These are phyloP conservation scores for Idaea straminata DNA, from an alignment of 2,888 invertebrate genomes.

Conservation along the genomic window DNA sequence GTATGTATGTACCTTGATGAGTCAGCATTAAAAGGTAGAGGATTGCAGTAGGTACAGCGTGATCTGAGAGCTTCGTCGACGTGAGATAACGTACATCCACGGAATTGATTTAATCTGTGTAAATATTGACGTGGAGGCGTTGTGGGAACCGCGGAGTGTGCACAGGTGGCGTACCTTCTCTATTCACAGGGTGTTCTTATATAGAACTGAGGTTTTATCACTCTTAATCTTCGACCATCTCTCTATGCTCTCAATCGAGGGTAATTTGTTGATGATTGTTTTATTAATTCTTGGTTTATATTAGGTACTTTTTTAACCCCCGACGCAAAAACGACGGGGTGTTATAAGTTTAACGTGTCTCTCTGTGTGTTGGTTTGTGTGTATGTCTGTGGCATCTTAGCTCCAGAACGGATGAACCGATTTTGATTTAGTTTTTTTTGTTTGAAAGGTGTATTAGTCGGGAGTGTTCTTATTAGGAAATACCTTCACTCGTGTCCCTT, in stretches of 20 bases:
- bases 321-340: no score
- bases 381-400: no score
- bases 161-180: slow-evolving; percentile 65
- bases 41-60: slow-evolving; percentile 3
- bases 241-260: neutral
- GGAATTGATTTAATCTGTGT: slow-evolving; percentile 73
- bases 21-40: slow-evolving; percentile 2
- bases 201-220: neutral
- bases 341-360: no score
- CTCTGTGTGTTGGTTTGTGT: no score
- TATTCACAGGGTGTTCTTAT: slow-evolving; percentile 34
- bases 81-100: slow-evolving; percentile 59
- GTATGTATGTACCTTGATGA: slow-evolving; percentile 2
- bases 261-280: neutral
- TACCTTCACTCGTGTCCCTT: no score
- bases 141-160: slow-evolving; percentile 69
- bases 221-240: no score
- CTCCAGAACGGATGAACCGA: no score
- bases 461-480: no score
- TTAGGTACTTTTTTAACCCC: no score
- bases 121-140: slow-evolving; percentile 70
- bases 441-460: no score
- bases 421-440: no score
- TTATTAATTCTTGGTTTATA: no score
- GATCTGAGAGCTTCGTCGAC: slow-evolving; percentile 24